phyloP scores from a whole-genome alignment of 1,140 invertebrate genomes.

The Atta texana region DNA sequence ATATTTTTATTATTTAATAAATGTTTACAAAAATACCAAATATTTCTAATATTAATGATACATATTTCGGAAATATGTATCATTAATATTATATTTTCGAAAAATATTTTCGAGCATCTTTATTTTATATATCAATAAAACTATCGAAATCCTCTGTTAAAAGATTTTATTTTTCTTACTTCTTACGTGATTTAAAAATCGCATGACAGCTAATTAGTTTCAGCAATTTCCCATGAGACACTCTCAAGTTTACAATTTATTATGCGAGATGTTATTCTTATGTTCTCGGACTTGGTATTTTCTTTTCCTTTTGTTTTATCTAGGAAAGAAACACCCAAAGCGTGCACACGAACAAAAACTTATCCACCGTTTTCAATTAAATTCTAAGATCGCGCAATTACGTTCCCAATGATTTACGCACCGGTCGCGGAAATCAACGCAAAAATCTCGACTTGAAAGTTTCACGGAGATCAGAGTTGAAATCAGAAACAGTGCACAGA shows the following conservation, averaged over 20 bases:
- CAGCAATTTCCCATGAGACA: too few species aligned
- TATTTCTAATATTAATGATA: too few species aligned
- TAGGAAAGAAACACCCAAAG: background rate
- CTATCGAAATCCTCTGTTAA: too few species aligned
- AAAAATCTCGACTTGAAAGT: conserved; percentile 24
- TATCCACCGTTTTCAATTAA: conserved; percentile 31
- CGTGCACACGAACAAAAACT: background rate
- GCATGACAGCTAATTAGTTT: too few species aligned
- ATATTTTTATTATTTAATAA: too few species aligned
- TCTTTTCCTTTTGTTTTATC: background rate
- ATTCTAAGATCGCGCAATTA: conserved; percentile 39
- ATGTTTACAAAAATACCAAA: too few species aligned
- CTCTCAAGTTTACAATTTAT: background rate
- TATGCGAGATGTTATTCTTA: background rate
- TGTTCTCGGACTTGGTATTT: background rate
- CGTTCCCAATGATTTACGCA: conserved; percentile 43
- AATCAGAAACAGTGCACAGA: conserved; percentile 44
- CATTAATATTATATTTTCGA: too few species aligned
- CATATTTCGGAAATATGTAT: too few species aligned
- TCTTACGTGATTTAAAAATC: too few species aligned
- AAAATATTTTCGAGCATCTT: too few species aligned
- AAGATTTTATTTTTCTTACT: too few species aligned
- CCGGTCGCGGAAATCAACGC: conserved; percentile 23
- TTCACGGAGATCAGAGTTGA: conserved; percentile 18
- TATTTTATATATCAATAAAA: too few species aligned